Evolutionary conservation across 2,113 vertebrate genomes (phyloP).

Genomic region (Tetraodon nigroviridis): DNA sequence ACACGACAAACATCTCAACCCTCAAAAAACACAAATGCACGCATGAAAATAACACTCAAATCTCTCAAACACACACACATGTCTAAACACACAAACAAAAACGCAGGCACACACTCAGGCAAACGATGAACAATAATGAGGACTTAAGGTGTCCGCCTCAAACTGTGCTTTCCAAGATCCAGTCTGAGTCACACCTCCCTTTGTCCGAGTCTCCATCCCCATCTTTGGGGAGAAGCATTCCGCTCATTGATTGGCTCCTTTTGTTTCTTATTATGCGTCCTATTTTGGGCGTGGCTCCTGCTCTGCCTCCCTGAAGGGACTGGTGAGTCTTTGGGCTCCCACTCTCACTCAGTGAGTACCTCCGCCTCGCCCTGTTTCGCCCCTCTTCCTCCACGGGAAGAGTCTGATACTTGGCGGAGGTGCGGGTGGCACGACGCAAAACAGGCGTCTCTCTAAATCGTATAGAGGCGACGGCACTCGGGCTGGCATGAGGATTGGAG

Average conservation of each 20-base stretch:
- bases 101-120: constrained; percentile 33
- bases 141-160: constrained; percentile 62
- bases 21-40: constrained; percentile 3
- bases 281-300: constrained; percentile 62
- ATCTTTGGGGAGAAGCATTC: constrained; percentile 77
- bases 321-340: constrained; percentile 64
- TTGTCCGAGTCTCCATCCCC: constrained; percentile 70
- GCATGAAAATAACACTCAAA: constrained; percentile 21
- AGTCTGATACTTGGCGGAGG: constrained; percentile 67
- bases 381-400: constrained; percentile 70
- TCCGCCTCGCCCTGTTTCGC: constrained; percentile 76
- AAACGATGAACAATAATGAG: constrained; percentile 29
- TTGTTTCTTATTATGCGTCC: constrained; percentile 76
- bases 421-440: constrained; percentile 52
- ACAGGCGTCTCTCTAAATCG: constrained; percentile 64
- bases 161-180: constrained; percentile 92
- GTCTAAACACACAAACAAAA: constrained; percentile 32
- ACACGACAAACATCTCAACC: constrained; percentile 9
- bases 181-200: constrained; percentile 83
- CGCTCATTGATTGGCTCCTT: constrained; percentile 89
- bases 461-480: constrained; percentile 36
- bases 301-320: constrained; percentile 52
- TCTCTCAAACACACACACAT: constrained; percentile 23
- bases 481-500: constrained; percentile 27
- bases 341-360: constrained; percentile 84